These are phyloP conservation scores for Galbula dea DNA, from an alignment of 2,113 vertebrate genomes.

Conservation along the genomic window DNA sequence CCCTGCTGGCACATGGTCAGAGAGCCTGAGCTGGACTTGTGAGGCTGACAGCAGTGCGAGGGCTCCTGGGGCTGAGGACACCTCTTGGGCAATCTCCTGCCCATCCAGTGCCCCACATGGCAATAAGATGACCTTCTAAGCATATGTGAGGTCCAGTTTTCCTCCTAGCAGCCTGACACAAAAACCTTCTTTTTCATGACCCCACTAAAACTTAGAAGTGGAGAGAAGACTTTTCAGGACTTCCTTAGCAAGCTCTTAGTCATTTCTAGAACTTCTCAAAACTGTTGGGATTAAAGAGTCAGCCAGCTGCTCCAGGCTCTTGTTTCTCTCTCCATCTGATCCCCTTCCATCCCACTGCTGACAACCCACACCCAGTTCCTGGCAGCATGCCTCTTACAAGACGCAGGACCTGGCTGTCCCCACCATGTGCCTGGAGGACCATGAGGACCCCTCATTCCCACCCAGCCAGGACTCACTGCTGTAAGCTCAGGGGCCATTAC, in stretches of 20 bases:
- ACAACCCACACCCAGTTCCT: background rate
- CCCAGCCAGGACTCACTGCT: rapidly evolving
- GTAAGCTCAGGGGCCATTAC: background rate
- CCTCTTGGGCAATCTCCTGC: background rate
- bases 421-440: background rate
- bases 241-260: background rate
- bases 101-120: background rate
- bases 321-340: background rate
- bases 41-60: background rate
- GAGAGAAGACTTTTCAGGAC: background rate
- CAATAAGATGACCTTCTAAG: background rate
- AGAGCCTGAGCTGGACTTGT: background rate
- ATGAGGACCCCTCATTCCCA: background rate
- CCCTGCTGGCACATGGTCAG: background rate
- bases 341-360: background rate
- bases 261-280: background rate
- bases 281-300: background rate
- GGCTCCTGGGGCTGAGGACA: rapidly evolving
- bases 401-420: background rate
- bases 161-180: background rate
- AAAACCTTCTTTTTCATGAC: background rate
- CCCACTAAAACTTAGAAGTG: background rate
- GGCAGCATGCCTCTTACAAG: background rate
- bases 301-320: background rate
- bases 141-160: background rate